Evolutionary conservation across 1,140 invertebrate species (phyloP), one percentile per base, ranked within the genome.

Genomic region (Conopomorpha cramerella): DNA sequence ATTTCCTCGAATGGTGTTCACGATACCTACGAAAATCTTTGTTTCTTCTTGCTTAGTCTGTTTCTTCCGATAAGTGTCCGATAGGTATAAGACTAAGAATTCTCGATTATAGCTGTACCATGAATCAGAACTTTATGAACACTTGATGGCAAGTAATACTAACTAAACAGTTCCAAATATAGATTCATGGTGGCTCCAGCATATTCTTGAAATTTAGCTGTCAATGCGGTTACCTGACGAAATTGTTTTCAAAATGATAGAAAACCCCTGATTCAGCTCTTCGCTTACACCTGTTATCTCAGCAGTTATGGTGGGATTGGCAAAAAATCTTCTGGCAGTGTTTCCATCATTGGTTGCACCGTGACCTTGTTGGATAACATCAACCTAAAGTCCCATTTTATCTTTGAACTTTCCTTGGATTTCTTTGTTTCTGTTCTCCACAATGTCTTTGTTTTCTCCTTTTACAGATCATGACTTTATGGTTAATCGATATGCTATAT

Each of bases 81-180:
- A n/a, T n/a, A n/a, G n/a, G n/a, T n/a, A n/a, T n/a, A n/a, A n/a
- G n/a, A n/a, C n/a, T n/a, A n/a, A n/a, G n/a, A n/a, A n/a, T n/a
- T 25, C 23, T 25, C 23, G 6, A 25, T 25, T n/a, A 25, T n/a
- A 25, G 6, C 23, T 25, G 23, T n/a, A 7, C 55, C 46, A 38
- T 61, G 50, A 6, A 57, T 39, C 7, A 64, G 30, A 23, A 64
- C 45, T 47, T 55, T 61, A 28, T 63, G 55, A 2, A 54, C 25
- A 7, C 40, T 49, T 6, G 36, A 25, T 13, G 57, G 50, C 44
- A 58, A 51, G 7, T 39, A 23, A 35, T 48, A 59, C 55, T 49
- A 62, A 1, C 6, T 16, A 49, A 48, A 59, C 12, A 39, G 16
- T 4, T 37, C n/a, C 1, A 47, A 27, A 36, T 39, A 25, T 7